Percentiles rank a stretch among this genome's conserved stretches.
These are phyloP conservation scores for Phortica okadai DNA, from an alignment of 2,888 invertebrate species.

Conservation along the genomic window DNA sequence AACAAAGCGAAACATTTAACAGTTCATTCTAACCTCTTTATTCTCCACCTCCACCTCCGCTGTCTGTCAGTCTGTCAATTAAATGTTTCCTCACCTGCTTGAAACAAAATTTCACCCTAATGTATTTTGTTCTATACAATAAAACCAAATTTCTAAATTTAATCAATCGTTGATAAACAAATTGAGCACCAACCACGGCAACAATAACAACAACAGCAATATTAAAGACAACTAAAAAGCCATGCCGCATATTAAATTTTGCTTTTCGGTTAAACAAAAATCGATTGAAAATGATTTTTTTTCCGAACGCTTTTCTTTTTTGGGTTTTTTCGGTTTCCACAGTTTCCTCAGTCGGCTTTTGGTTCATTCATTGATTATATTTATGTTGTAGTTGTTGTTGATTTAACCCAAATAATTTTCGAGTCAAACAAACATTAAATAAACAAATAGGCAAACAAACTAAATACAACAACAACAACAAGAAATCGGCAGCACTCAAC, in stretches of 20 bases:
- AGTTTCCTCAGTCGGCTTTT: conserved; percentile 55
- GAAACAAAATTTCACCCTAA: background rate
- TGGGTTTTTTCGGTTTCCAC: conserved; percentile 51
- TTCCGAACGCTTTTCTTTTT: background rate
- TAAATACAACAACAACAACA: conserved; percentile 54
- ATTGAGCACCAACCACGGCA: conserved; percentile 35
- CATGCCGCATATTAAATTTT: conserved; percentile 29
- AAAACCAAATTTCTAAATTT: conserved; percentile 8
- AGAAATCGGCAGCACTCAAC: conserved; percentile 19
- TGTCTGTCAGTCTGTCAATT: no score
- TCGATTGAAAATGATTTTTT: background rate
- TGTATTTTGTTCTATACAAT: background rate
- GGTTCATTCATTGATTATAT: conserved; percentile 68
- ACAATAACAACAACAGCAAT: conserved; percentile 36
- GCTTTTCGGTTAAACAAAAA: conserved; percentile 35
- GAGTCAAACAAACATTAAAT: conserved; percentile 67
- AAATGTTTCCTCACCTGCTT: background rate
- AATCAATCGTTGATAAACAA: conserved; percentile 33
- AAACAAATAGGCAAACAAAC: conserved; percentile 62
- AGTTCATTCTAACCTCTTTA: no score
- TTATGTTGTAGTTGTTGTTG: conserved; percentile 63
- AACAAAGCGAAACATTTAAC: no score
- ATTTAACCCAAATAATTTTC: conserved; percentile 70
- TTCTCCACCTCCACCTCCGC: no score
- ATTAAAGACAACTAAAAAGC: conserved; percentile 42